These are phyloP conservation scores for Bradynema listronoti DNA, from an alignment of 1,140 invertebrate species.

Conservation along the genomic window DNA sequence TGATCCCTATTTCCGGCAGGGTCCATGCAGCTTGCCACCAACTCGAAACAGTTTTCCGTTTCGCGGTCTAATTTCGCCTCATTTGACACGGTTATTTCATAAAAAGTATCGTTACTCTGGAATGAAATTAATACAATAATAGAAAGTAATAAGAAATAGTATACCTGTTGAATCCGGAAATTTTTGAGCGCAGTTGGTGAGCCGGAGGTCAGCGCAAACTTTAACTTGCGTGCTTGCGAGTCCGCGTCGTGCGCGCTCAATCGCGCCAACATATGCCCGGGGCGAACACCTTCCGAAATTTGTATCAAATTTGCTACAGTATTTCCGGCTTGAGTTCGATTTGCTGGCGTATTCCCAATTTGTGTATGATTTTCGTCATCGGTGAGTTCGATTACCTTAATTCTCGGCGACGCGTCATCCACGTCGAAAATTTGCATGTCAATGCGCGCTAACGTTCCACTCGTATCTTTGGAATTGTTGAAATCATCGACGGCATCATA, in stretches of 20 bases:
- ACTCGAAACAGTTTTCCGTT: neutral
- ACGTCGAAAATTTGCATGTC: slow-evolving; percentile 19
- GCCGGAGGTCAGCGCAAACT: slow-evolving; percentile 9
- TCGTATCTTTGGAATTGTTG: too few relatives aligned
- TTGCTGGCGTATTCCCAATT: too few relatives aligned
- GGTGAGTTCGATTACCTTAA: neutral
- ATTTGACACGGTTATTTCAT: neutral
- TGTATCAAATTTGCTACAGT: too few relatives aligned
- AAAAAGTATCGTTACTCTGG: neutral
- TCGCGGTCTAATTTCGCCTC: slow-evolving; percentile 25
- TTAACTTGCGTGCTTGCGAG: neutral
- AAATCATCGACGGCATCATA: too few relatives aligned
- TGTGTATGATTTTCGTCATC: too few relatives aligned
- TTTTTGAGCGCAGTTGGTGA: slow-evolving; percentile 10
- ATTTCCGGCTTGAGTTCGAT: too few relatives aligned
- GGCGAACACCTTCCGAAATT: slow-evolving; percentile 18
- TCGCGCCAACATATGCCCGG: slow-evolving; percentile 14
- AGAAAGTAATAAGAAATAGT: slow-evolving; percentile 1
- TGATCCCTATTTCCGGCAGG: slow-evolving; percentile 25
- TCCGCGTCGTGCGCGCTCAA: slow-evolving; percentile 16
- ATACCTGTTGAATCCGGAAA: slow-evolving; percentile 27
- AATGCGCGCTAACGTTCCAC: slow-evolving; percentile 7
- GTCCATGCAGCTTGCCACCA: slow-evolving; percentile 32
- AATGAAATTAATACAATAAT: neutral
- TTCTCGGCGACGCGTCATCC: slow-evolving; percentile 21